Conservation (phyloP, 2,113 vertebrate species). For the Elanus axillaris region DNA sequence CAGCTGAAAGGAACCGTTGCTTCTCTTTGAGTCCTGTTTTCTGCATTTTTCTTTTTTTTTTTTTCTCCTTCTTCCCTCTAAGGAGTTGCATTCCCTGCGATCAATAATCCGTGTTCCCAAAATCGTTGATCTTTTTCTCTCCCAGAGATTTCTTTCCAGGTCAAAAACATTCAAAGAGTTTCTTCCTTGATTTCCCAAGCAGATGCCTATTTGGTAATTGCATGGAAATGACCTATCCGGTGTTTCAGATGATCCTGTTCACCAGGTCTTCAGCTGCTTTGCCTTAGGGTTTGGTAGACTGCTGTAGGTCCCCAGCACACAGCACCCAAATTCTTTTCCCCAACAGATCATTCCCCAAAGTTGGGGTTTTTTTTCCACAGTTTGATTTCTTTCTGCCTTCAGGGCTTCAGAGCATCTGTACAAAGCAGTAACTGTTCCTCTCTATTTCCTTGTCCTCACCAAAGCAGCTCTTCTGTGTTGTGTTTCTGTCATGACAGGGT, state of each 20-base stretch:
- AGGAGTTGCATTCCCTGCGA: fast-evolving
- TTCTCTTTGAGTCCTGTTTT: not conserved
- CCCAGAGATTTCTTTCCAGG: not conserved
- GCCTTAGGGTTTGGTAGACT: not conserved
- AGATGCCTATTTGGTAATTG: not conserved
- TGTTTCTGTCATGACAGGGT: not conserved
- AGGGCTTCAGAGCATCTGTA: not conserved
- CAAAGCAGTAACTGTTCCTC: not conserved
- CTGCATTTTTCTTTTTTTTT: not conserved
- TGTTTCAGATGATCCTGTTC: not conserved
- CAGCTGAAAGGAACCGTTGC: not conserved
- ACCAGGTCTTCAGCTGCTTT: not conserved
- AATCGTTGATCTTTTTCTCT: not conserved
- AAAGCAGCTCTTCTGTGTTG: not conserved
- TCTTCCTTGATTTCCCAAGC: not conserved
- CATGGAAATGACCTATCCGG: not conserved
- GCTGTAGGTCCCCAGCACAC: not conserved
- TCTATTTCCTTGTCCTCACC: not conserved
- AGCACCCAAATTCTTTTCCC: not conserved
- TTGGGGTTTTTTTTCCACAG: not conserved
- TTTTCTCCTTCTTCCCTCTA: not conserved
- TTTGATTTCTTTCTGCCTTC: not conserved
- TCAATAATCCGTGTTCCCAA: not conserved
- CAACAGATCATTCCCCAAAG: not conserved
- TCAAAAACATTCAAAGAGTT: not conserved